Evolutionary conservation across 2,797 vertebrate genomes (phyloP), one percentile per base, ranked within the genome.

Genomic region (Sebastes vulpes): DNA sequence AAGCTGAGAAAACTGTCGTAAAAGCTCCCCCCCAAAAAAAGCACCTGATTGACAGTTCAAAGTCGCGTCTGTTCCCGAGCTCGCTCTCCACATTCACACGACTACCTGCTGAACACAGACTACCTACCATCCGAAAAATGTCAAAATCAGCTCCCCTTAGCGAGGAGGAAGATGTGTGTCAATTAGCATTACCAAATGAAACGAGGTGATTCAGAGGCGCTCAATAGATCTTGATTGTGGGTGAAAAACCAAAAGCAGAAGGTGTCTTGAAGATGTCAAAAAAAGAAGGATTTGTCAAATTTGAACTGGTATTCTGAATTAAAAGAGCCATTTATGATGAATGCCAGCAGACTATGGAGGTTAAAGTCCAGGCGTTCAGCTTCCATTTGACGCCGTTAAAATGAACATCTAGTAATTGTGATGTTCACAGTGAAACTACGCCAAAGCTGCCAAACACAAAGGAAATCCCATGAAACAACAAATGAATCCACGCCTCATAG

Each of bases 101-200:
- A 64, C 72, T 66, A 81, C 82, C 82, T 78, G 65, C 72, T 76
- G 72, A 75, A 88, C 65, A 68, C 57, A 75, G 68, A 77, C 58
- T 66, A 32, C 12, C 46, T 14, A 42, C 75, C 31, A 32, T 61
- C 35, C 14, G 2, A 50, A 50, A 53, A 68, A 61, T 61, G 29
- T 82, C 59, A 64, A 50, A 64, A 53, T 11, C 23, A 10, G 56
- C 66, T 71, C 26, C 29, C 2, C n/a, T 26, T 65, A 61, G 63
- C 48, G 12, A 26, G 6, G 42, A 32, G 6, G 23, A 72, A 38
- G 65, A 50, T 9, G 25, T 1, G 5, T 3, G 57, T 67, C 75
- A 71, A 72, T 79, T 77, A 77, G 77, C 46, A 25, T 38, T 8
- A 28, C 10, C 8, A 14, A 18, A 35, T 35, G 6, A 71, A 69